Evolutionary conservation across 37 sponge, comb jelly and placozoan species (phyloP), one percentile per base, ranked within the genome.

Genomic region (Spongia lamella): DNA sequence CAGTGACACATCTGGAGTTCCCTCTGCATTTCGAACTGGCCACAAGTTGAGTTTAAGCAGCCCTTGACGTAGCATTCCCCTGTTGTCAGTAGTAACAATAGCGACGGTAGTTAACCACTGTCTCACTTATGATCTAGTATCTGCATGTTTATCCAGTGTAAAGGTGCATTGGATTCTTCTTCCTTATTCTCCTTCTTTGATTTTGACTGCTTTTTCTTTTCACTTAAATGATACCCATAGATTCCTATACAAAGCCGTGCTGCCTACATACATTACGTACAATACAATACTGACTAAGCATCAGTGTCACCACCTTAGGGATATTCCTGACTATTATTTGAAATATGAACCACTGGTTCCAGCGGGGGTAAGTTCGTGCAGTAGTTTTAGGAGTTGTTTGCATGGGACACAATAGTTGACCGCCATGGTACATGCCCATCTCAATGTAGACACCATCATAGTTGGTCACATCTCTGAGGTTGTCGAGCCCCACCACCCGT

Each of bases 111-210:
- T 17, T 2, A 63, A 27, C 19, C 5, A 27, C 3, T 17, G 19
- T 29, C 53, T n/a, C 13, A 86, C 84, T 89, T 79, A 78, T 94
- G 94, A 37, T 94, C 90, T 30, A 94, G 68, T 53, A 94, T 84
- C 82, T 94, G 94, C 59, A 94, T 66, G 84, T 94, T 94, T 49
- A 89, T 82, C 90, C 94, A 89, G 73, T 88, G 83, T 7, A 94
- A 75, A 22, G 87, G 68, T 24, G 53, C 63, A 65, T 82, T 76
- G 11, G 55, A 4, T 4, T 52, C 43, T 24, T 82, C 73, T 33
- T 72, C 73, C 59, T 37, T 71, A 63, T 64, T 78, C 35, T 58
- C 69, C 43, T 78, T 69, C 30, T 38, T 43, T 7, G 65, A 56
- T 63, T 63, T 72, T n/a, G n/a, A n/a, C n/a, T n/a, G n/a, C 75